Evolutionary conservation across 2,113 vertebrate species (phyloP), one percentile per base, ranked within the genome.

Genomic region (Echinops telfairi): DNA sequence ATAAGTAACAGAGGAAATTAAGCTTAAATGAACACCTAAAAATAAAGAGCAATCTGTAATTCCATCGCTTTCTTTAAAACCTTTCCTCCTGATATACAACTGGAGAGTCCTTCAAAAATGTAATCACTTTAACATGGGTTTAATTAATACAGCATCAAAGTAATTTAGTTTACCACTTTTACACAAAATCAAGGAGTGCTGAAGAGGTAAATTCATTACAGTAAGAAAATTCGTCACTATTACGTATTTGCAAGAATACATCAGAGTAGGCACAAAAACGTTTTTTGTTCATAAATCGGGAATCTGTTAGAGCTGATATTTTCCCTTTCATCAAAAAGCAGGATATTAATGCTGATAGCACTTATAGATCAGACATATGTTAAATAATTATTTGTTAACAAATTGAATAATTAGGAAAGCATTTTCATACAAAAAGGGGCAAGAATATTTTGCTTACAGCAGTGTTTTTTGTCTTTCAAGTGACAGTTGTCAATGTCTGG

Each of bases 271-370:
- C 29, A 91, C 83, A 40, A 89, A 93, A 93, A 82, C 57, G 89
- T 75, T 81, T 40, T 95, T 92, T 94, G 81, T 89, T 94, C 82
- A 84, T 75, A 40, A 75, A 94, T 82, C 84, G 81, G 86, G 93
- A 64, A 68, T 29, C 89, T 47, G 88, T 89, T 43, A 94, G 89
- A 88, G 31, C 58, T 91, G 31, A 58, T 79, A 91, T 68, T 92
- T 85, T 92, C 86, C 84, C 64, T 88, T 94, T 92, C n/a, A 91
- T 84, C 86, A 60, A 71, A n/a, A 93, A 88, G 40, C 16, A 95
- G 70, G 93, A 71, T 82, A 81, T 87, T 82, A 92, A 70, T 80
- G 70, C 23, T 93, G 71, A 57, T 83, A 76, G 17, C 92, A 92
- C 1, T 86, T 19, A 47, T 62, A 95, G 25, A 70, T 79, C 83